phyloP scores from a whole-genome alignment of 1,140 invertebrate species.

The Brachionus koreanus region DNA sequence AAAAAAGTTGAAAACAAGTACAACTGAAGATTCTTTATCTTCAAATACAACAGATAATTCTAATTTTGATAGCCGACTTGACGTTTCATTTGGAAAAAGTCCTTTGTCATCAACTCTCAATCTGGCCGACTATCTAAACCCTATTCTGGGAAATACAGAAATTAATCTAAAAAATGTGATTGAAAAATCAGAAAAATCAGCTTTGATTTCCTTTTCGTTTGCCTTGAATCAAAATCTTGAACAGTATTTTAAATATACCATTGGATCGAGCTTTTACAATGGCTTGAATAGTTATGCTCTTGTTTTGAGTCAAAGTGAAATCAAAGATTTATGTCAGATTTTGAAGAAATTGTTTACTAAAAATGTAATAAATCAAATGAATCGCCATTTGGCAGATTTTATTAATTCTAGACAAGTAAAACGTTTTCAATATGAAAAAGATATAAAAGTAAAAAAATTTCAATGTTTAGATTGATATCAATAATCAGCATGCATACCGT shows the following conservation, averaged over 20 bases:
- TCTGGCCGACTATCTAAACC: conserved; percentile 42
- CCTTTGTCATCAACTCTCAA: neutral
- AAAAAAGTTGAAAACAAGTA: neutral
- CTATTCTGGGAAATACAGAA: conserved; percentile 13
- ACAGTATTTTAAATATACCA: conserved; percentile 18
- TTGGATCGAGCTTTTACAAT: conserved; percentile 41
- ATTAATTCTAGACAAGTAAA: neutral
- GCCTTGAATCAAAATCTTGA: conserved; percentile 21
- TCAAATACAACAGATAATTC: neutral
- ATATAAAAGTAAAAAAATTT: neutral
- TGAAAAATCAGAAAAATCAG: neutral
- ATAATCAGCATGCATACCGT: conserved; percentile 70
- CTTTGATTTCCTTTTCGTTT: neutral
- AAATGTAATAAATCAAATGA: conserved; percentile 37
- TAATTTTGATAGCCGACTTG: neutral
- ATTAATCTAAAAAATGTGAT: neutral
- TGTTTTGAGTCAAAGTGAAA: neutral
- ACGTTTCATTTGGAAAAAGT: neutral
- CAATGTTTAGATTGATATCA: neutral
- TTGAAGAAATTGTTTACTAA: conserved; percentile 30
- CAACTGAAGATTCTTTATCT: conserved; percentile 4
- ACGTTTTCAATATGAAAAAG: neutral
- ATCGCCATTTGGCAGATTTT: neutral
- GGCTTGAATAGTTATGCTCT: neutral
- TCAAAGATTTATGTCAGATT: conserved; percentile 21